Conservation (phyloP, 2,113 vertebrate genomes). For the Picathartes gymnocephalus region DNA sequence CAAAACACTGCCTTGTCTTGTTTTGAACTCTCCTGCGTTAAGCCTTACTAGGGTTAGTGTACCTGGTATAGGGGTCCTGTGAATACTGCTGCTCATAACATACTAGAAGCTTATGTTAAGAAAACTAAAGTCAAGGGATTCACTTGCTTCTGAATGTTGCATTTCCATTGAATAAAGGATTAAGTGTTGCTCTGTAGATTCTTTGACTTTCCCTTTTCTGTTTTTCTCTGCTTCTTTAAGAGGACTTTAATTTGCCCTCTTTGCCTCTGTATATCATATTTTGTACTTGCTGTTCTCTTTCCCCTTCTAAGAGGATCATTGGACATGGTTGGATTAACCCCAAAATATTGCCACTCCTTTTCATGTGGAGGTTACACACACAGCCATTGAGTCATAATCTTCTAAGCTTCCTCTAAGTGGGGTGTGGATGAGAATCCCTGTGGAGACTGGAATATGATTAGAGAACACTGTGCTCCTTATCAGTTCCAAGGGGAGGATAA, state of each 20-base stretch:
- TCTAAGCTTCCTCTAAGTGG: slow-evolving; percentile 37
- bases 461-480: slow-evolving; percentile 21
- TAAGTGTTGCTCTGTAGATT: background rate
- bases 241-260: background rate
- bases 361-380: slow-evolving; percentile 12
- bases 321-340: slow-evolving; percentile 40
- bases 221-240: background rate
- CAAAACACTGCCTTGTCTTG: background rate
- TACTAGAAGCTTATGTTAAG: background rate
- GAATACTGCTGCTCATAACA: background rate
- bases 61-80: background rate
- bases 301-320: slow-evolving; percentile 1
- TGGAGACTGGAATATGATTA: slow-evolving; percentile 42
- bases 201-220: background rate
- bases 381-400: slow-evolving; percentile 44
- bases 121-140: background rate
- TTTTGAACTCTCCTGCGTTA: background rate
- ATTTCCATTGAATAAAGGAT: background rate
- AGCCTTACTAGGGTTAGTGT: background rate
- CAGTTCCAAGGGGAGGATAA: slow-evolving; percentile 3
- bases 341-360: slow-evolving; percentile 35
- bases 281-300: background rate
- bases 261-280: background rate
- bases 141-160: background rate
- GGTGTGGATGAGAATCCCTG: slow-evolving; percentile 1